Evolutionary conservation across 2,113 vertebrate genomes (phyloP), one percentile per base, ranked within the genome.

Genomic region (Trogon melanurus): DNA sequence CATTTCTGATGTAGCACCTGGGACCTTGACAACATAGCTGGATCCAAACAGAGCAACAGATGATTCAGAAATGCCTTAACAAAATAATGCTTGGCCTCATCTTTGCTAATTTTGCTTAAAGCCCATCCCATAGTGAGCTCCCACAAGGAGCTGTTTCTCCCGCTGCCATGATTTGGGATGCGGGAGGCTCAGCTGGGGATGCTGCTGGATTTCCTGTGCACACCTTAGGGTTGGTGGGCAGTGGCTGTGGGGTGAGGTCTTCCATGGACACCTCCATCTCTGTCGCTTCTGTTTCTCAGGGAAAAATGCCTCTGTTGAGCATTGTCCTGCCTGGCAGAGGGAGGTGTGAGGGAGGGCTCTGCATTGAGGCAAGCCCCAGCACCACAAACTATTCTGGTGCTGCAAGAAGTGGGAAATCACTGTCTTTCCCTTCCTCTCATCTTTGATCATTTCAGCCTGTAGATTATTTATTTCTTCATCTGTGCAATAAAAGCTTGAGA

Each of bases 391-490:
- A 16, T 79, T 80, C 44, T 83, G 57, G 74, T 58, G 51, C 48
- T 74, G 26, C 14, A 44, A 69, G 36, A 53, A 64, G 30, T 8
- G 41, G 50, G 15, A 76, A 86, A 81, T 81, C 41, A 23, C 80
- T 91, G 85, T 36, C 50, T 87, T 88, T 94, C 36, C 20, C 48
- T 91, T 93, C 18, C 22, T 94, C 91, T 88, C 11, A 44, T 69
- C 57, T 81, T 53, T 50, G 16, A 85, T 70, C 5, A 2, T 87
- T 94, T 75, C 48, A 69, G 8, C 64, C 36, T 83, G 67, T 67
- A 54, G 69, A 70, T 88, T 89, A 86, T 94, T 92, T 93, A 80
- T 94, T 96, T 93, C 64, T 96, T 17, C 22, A 83, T 69, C 65
- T 75, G 73, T 87, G 72, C 62, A 94, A 92, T 96, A 94, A 96